These are phyloP conservation scores for Cirrhinus molitorella DNA, from an alignment of 2,797 vertebrate species.

Conservation along the genomic window DNA sequence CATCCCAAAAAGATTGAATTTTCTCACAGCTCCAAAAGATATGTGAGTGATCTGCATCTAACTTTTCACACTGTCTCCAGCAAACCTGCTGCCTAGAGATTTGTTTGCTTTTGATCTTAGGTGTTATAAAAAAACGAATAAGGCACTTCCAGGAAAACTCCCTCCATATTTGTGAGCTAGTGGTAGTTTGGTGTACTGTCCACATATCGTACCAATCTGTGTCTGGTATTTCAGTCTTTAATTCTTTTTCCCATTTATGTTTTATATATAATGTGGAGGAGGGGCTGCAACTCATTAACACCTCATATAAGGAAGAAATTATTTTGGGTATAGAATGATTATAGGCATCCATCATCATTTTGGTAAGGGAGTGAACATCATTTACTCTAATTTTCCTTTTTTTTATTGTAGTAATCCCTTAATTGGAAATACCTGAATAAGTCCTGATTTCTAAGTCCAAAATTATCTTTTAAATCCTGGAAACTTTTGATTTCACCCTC, in stretches of 20 bases:
- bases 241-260: slow-evolving; percentile 20
- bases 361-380: not conserved
- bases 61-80: not conserved
- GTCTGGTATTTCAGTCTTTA: slow-evolving; percentile 24
- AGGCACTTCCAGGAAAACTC: slow-evolving; percentile 34
- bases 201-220: slow-evolving; percentile 12
- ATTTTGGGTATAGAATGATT: not conserved
- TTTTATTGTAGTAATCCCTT: slow-evolving; percentile 22
- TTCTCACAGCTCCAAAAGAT: not conserved
- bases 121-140: slow-evolving; percentile 21
- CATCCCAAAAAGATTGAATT: not conserved
- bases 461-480: slow-evolving; percentile 33
- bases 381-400: slow-evolving; percentile 11
- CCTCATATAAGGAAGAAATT: not conserved
- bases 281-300: not conserved
- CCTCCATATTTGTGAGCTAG: slow-evolving; percentile 16
- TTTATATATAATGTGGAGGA: not conserved
- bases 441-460: not conserved
- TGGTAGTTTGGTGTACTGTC: slow-evolving; percentile 9
- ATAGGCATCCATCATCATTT: slow-evolving; percentile 16
- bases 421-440: slow-evolving; percentile 38
- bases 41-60: not conserved
- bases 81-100: not conserved
- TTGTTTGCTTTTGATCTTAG: slow-evolving; percentile 33
- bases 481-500: slow-evolving; percentile 16